phyloP scores from a whole-genome alignment of 2,113 vertebrate genomes.

The Calonectris borealis region DNA sequence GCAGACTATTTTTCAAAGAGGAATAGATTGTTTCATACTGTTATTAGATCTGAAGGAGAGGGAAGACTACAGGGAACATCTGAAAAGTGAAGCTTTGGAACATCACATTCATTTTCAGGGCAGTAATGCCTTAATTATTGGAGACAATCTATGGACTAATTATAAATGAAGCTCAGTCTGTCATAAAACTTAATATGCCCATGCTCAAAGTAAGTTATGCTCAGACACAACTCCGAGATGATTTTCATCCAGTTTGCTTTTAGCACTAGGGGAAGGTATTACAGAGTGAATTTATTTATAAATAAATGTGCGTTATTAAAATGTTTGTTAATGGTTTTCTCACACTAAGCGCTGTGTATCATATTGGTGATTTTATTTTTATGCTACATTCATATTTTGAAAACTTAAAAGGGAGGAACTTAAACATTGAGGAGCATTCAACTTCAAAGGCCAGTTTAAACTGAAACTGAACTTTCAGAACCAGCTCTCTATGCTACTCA shows the following conservation, averaged over 20 bases:
- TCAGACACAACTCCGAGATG: not conserved
- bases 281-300: not conserved
- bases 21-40: not conserved
- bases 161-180: not conserved
- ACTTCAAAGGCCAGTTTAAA: not conserved
- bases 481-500: not conserved
- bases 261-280: not conserved
- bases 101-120: not conserved
- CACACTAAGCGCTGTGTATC: not conserved
- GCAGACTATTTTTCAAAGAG: not conserved
- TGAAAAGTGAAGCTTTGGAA: not conserved
- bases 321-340: not conserved
- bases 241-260: not conserved
- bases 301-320: not conserved
- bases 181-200: not conserved
- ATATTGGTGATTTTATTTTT: not conserved
- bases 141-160: not conserved
- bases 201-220: not conserved
- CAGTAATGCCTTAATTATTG: not conserved
- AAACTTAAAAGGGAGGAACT: not conserved
- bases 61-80: not conserved
- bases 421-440: not conserved
- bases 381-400: not conserved
- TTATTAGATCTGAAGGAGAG: not conserved
- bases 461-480: not conserved